Percentiles rank a stretch among this genome's conserved stretches.
These are phyloP conservation scores for Caenorhabditis afra DNA, from an alignment of 2,888 invertebrate species.

Conservation along the genomic window DNA sequence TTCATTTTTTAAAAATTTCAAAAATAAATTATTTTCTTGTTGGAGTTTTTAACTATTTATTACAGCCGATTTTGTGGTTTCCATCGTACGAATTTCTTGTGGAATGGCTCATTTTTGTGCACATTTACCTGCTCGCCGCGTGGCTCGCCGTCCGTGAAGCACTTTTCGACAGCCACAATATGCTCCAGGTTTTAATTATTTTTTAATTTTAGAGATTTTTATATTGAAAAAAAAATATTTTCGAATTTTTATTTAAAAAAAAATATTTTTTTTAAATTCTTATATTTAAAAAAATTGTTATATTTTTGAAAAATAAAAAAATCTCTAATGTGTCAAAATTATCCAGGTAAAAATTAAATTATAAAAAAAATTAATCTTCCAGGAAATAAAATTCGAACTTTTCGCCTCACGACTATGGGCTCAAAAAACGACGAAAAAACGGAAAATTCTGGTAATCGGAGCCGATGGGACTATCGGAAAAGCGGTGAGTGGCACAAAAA, in stretches of 20 bases:
- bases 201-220: not conserved
- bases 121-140: slow-evolving; percentile 58
- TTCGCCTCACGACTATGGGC: not conserved
- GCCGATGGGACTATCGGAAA: slow-evolving; percentile 39
- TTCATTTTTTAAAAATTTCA: not conserved
- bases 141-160: slow-evolving; percentile 51
- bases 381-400: slow-evolving; percentile 21
- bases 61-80: too few species aligned
- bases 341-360: too few species aligned
- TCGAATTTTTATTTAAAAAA: too few species aligned
- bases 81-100: slow-evolving; percentile 16
- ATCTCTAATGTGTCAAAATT: too few species aligned
- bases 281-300: too few species aligned
- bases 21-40: not conserved
- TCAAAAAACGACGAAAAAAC: not conserved
- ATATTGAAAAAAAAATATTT: slow-evolving; percentile 8
- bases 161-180: slow-evolving; percentile 40
- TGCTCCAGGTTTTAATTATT: not conserved
- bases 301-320: too few species aligned
- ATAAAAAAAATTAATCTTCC: too few species aligned
- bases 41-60: not conserved
- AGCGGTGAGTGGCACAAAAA: slow-evolving; percentile 2
- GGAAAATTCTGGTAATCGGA: slow-evolving; percentile 23
- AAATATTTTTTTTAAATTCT: too few species aligned
- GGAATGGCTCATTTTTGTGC: slow-evolving; percentile 46